Evolutionary conservation across 2,113 vertebrate genomes (phyloP).

Genomic region (Collichthys lucidus): DNA sequence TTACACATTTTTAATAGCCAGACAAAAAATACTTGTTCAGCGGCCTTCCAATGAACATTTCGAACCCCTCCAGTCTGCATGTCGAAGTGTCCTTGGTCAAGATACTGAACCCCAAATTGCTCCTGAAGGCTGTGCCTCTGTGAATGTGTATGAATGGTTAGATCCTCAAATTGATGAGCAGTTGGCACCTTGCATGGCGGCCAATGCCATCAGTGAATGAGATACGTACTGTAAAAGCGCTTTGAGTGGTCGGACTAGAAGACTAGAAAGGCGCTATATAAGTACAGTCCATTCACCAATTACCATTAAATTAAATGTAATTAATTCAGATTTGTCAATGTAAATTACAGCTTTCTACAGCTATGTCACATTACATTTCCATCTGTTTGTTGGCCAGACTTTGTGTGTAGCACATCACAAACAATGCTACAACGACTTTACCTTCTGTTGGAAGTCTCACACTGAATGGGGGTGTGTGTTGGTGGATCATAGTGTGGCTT

Average conservation of each 20-base stretch:
- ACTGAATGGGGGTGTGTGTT: background rate
- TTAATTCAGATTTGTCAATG: background rate
- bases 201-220: no score
- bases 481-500: background rate
- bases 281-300: no score
- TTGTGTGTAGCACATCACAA: background rate
- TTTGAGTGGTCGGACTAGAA: no score
- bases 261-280: no score
- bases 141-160: no score
- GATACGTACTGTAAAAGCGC: no score
- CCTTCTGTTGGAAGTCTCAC: constrained; percentile 7
- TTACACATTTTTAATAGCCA: background rate
- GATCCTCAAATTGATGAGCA: no score
- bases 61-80: no score
- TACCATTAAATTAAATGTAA: background rate
- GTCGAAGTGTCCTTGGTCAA: no score
- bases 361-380: background rate
- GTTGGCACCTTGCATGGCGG: no score
- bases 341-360: constrained; percentile 13
- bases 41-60: background rate
- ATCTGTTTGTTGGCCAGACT: background rate
- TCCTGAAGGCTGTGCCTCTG: no score
- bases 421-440: background rate
- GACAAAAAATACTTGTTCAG: background rate
- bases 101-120: no score